Base-by-base conservation (phyloP, 2,797 vertebrate species). In the Harpagifer antarcticus region DNA sequence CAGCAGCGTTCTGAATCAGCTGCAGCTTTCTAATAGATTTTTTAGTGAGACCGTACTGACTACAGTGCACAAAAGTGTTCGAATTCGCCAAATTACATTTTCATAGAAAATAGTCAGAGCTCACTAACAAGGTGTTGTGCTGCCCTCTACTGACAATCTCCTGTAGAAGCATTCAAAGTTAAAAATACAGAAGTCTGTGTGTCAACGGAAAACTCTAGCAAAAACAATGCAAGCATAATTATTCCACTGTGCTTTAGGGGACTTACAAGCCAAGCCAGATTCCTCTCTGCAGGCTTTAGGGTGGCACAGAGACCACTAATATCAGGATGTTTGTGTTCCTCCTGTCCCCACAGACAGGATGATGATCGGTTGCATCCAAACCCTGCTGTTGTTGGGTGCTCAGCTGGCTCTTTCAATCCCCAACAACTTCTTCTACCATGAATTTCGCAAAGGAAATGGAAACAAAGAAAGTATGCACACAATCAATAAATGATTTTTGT, bases 371-470 rank as follows among this genome's bases (percentile, higher is more conserved):
- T 45, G 49, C 61, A 48, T 55, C 52, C 83, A 78, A 43, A 43
- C 72, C 72, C 75, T 94, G 74, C 67, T 91, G 79, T 74, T 86
- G 57, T 56, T 90, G 17, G 52, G 90, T 44, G 79, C 93, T 59
- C 76, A 23, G 12, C 71, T 89, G 50, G 48, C 91, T 52, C 63
- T 81, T 0, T 48, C 86, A 42, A 93, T 86, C 89, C 93, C 94
- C 76, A 95, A 95, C 0, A 91, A 93, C 67, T 97, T 97, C 92
- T 95, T 96, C 88, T 97, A 97, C 79, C 92, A 95, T 15, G 87
- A 92, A 17, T 64, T 93, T 72, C 83, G 94, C 71, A 92, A 87
- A 0, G 84, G 92, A 85, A 85, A 91, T 6, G 81, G 83, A 73
- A 89, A 92, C n/a, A 91, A 93, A 74, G 84, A 94, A 55, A 92